Conservation (phyloP, 2,113 vertebrate species). For the Psittacula cyanocephala region DNA sequence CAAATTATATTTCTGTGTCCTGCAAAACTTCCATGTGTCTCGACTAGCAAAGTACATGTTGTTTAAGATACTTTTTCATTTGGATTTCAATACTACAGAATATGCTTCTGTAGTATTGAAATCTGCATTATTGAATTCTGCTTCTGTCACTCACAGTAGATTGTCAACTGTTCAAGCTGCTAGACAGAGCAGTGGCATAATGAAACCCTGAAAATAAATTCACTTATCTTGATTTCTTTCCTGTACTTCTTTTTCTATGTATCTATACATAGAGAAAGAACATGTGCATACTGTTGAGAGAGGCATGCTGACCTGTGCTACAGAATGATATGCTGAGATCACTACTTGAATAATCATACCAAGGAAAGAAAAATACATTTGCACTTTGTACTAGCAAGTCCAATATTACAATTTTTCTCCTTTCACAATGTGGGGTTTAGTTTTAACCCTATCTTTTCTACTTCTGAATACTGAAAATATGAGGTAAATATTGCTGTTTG, state of each 20-base stretch:
- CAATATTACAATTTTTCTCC: background rate
- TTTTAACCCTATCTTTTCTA: background rate
- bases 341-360: background rate
- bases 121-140: background rate
- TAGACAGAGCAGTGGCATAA: background rate
- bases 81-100: background rate
- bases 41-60: background rate
- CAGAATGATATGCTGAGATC: background rate
- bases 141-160: background rate
- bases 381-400: background rate
- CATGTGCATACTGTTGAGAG: background rate
- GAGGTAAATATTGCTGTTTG: background rate
- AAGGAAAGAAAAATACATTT: background rate
- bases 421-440: background rate
- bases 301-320: background rate
- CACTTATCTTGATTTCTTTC: background rate
- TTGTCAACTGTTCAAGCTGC: background rate
- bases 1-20: background rate
- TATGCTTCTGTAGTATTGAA: background rate
- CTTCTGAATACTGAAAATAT: background rate
- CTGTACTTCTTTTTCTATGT: background rate
- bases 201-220: constrained; percentile 5
- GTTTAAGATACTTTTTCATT: background rate
- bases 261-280: background rate
- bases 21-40: background rate